Base-by-base conservation (phyloP, 2,888 invertebrate species). In the Sceliomorpha sp. region DNA sequence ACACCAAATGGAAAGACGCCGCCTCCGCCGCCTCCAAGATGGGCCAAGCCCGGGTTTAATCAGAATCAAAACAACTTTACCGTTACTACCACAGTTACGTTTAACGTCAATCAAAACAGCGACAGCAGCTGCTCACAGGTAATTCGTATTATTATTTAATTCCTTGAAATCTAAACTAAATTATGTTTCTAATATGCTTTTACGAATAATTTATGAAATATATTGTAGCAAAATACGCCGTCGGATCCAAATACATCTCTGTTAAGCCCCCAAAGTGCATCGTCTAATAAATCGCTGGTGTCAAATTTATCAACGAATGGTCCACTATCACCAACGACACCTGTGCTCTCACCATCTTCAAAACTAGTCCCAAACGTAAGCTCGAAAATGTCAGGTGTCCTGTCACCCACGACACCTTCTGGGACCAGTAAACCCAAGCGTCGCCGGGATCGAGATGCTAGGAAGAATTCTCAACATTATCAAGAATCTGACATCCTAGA, bases 1-100 rank as follows among this genome's bases (percentile, higher is more conserved):
- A 55, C 69, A 7, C 84, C 84, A 32, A 86, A 76, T 50, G 79
- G 77, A 1, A 86, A 85, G 59, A 94, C 94, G 24, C 95, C 96
- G 1, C 96, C 96, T 3, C 94, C 95, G 0, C 96, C 96, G 0
- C 96, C 96, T 0, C 93, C 95, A 8, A 90, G 96, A 79, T 96
- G 96, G 95, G 93, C 95, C 0, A 96, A 96, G 85, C 95, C 95
- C 0, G 91, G 89, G 15, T 90, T 91, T 73, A 89, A 89, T 69
- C 88, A 88, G 48, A 79, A 47, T 55, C 85, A 87, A 83, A 94
- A 92, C 84, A 95, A 95, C 85, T 94, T 95, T 85, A 94, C 93
- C 37, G 94, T 95, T 44, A 95, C 95, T 40, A 94, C 95, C n/a
- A 95, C 94, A n/a, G 94, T 95, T 40, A 95, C 95, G 10, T 94